Percentiles rank a stretch among this genome's conserved stretches.
Conservation (phyloP, 2,888 invertebrate species). For the Himalopsyche tibetana region DNA sequence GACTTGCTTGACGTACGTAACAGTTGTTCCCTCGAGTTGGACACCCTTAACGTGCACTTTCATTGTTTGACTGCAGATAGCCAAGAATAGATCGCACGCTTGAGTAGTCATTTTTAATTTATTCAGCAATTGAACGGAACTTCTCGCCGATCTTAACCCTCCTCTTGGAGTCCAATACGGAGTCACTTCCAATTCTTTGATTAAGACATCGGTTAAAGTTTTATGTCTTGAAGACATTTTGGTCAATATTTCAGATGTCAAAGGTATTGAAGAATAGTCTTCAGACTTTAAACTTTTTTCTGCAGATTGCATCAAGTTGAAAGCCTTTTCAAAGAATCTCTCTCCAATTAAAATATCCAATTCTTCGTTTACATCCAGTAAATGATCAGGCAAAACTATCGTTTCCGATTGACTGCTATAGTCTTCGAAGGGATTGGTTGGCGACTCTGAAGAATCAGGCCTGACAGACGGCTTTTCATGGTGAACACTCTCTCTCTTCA, state of each 20-base stretch:
- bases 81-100: constrained; percentile 89
- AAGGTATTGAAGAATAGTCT: constrained; percentile 73
- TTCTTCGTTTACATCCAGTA: constrained; percentile 94
- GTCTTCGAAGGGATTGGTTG: constrained; percentile 73
- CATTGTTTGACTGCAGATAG: constrained; percentile 87
- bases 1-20: constrained; percentile 87
- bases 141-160: constrained; percentile 88
- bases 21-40: constrained; percentile 87
- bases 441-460: constrained; percentile 73
- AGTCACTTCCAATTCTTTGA: constrained; percentile 91
- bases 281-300: constrained; percentile 72
- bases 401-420: constrained; percentile 73
- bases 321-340: constrained; percentile 95
- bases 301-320: constrained; percentile 83
- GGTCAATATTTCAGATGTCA: constrained; percentile 72
- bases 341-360: constrained; percentile 96
- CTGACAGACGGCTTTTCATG: constrained; percentile 70
- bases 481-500: constrained; percentile 70
- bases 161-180: constrained; percentile 95
- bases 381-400: constrained; percentile 86
- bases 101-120: constrained; percentile 82
- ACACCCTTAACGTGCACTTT: constrained; percentile 89
- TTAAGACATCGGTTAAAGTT: constrained; percentile 89
- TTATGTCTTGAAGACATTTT: constrained; percentile 85
- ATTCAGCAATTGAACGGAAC: constrained; percentile 90